Evolutionary conservation across 2,888 invertebrate species (phyloP), one percentile per base, ranked within the genome.

Genomic region (Papilio demoleus): DNA sequence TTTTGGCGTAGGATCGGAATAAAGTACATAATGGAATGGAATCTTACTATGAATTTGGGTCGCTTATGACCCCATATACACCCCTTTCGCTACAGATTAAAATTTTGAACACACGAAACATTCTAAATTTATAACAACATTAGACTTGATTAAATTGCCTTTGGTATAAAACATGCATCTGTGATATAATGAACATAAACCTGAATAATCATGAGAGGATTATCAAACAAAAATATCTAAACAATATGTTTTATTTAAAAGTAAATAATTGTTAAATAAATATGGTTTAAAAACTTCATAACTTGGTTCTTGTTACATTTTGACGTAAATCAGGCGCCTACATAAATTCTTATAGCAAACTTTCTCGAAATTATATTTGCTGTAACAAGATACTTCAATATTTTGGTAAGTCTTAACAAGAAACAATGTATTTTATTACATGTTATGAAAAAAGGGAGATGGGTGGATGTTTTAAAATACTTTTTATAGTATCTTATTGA

Each of bases 61-160:
- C 65, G 65, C 24, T 9, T 40, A 27, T 38, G 3, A 22, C 56
- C 56, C 53, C 42, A 42, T 27, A 31, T 31, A 56, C 56, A 40
- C 40, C 45, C 65, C 65, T 24, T 34, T 59, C 53, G 31, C 42
- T 62, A 67, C 17, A 67, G 67, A 67, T 67, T 62, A 67, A 62
- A 56, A 42, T 42, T 31, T 47, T 14, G 45, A 61, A 36, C 24
- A 66, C 47, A 60, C 9, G 17, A 38, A 38, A 50, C 45, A 60
- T 36, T 40, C 36, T n/a, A 27, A 24, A 24, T 47, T 22, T 47
- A 50, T 22, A 50, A 24, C 24, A 50, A 24, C 24, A 1, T 53
- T 6, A n/a, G n/a, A 27, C 27, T 27, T 53, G 27, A 53, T 53
- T 53, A 27, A 14, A 53, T n/a, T 27, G 53, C 27, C 50, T 27